Evolutionary conservation across 2,797 vertebrate species (phyloP), one percentile per base, ranked within the genome.

Genomic region (Anabas testudineus): DNA sequence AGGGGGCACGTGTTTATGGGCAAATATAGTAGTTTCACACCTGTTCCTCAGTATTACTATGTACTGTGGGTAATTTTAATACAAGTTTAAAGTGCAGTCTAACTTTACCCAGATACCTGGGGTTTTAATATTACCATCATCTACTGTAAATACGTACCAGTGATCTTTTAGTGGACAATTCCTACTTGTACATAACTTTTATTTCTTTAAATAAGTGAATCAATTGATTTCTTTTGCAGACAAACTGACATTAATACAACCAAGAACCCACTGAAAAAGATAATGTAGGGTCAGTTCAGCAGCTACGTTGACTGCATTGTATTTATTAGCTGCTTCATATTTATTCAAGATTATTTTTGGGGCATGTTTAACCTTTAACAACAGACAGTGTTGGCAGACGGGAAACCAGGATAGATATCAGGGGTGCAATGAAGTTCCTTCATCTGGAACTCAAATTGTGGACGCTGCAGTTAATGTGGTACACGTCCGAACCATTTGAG

Each of bases 21-120:
- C 84, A 88, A 83, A 88, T 92, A 90, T 89, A 91, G 83, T 80
- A 69, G 66, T 73, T 85, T 81, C 85, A 83, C 93, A 93, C 83
- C 92, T 94, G 92, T 76, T 90, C 64, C 75, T 78, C 75, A 46
- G 62, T 86, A 86, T 32, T 32, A 32, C 30, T 90, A 83, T 88
- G 88, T 84, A 81, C 77, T 49, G 56, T 67, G 68, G 19, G 76
- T 76, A 83, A 87, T 78, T 84, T 72, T 74, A 71, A 76, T 71
- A 77, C 65, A 55, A 70, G 72, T 88, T 78, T 74, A 70, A 83
- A 81, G 65, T 54, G 51, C 39, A 53, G 53, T 45, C 52, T 12
- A 68, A 64, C 71, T 86, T 83, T 83, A 77, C 81, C 84, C 63
- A 58, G 88, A 80, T 76, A 89, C 87, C 60, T 56, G 43, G 54